Evolutionary conservation across 2,113 vertebrate species (phyloP), one percentile per base, ranked within the genome.

Genomic region (Microtus ochrogaster): DNA sequence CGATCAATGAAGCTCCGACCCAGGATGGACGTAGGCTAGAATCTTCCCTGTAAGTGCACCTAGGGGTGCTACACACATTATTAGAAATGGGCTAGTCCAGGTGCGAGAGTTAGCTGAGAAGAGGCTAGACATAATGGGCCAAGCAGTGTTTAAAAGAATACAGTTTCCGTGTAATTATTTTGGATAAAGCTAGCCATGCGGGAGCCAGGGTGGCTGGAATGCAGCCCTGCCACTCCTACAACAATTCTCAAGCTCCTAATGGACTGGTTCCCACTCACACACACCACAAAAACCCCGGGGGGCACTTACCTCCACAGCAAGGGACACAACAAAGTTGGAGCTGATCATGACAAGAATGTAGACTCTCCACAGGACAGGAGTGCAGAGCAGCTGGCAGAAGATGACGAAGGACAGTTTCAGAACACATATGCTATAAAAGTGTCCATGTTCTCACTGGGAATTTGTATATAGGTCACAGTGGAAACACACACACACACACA

Each of bases 291-390:
- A 7, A 78, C 79, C 0, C 24, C 22, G 33, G 78, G 17, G 17
- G 26, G 33, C 58, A 89, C 98, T 98, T 91, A 99, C 99, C 99
- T 99, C 99, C 0, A 98, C 97, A 14, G 97, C 0, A 13, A 99
- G 86, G 68, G 98, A 98, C 94, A 98, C 97, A 0, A 97, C 89
- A 28, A 99, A 93, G 92, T 98, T 98, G 95, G 98, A 97, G 94
- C 94, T 74, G 41, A 99, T 97, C 98, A 99, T 98, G 52, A 97
- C 36, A 26, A 98, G 70, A 47, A 99, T 97, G 96, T 97, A 98
- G 92, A 98, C 87, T 86, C 98, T 95, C 99, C 99, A 99, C 0
- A 6, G 55, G 63, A 90, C 74, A 21, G 99, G 99, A 1, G 98
- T 99, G 83, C 99, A 99, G 58, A 99, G 97, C 0, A 99, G 97